phyloP scores from a whole-genome alignment of 2,888 invertebrate genomes.

The Pemphredon lugubris region DNA sequence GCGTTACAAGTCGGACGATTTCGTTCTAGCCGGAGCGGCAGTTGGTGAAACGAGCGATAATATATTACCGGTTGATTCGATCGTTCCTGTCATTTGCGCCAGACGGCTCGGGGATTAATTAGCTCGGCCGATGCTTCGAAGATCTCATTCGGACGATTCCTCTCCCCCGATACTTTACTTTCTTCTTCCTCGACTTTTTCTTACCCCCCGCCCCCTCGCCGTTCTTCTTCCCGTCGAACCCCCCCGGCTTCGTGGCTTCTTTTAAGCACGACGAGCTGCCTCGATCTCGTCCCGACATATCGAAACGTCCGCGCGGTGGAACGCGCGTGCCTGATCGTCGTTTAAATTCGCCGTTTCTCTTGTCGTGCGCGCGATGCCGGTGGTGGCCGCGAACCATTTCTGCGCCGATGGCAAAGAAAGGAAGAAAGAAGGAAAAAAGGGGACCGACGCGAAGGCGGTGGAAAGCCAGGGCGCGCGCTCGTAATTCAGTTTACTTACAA shows the following conservation, averaged over 20 bases:
- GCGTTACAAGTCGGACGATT: slow-evolving; percentile 42
- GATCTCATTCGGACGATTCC: slow-evolving; percentile 58
- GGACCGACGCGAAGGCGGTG: slow-evolving; percentile 31
- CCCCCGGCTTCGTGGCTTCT: slow-evolving; percentile 25
- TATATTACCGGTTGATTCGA: slow-evolving; percentile 67
- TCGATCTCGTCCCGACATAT: slow-evolving; percentile 58
- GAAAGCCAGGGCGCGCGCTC: slow-evolving; percentile 45
- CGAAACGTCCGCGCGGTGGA: slow-evolving; percentile 61
- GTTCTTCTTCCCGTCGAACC: slow-evolving; percentile 6
- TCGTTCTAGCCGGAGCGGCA: slow-evolving; percentile 53
- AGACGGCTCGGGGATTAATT: slow-evolving; percentile 68
- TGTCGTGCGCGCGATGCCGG: slow-evolving; percentile 22
- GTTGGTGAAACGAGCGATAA: slow-evolving; percentile 64
- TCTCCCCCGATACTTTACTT: slow-evolving; percentile 40
- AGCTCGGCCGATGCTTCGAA: slow-evolving; percentile 59
- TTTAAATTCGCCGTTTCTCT: slow-evolving; percentile 58
- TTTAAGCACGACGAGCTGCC: slow-evolving; percentile 38
- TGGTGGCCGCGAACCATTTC: slow-evolving; percentile 47
- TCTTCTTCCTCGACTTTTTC: slow-evolving; percentile 31
- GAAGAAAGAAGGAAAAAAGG: slow-evolving; percentile 50
- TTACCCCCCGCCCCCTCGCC: slow-evolving; percentile 1
- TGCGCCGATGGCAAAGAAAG: slow-evolving; percentile 60
- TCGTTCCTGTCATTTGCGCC: slow-evolving; percentile 68
- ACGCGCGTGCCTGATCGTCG: slow-evolving; percentile 68
- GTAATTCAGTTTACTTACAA: slow-evolving; percentile 64